A percentile compares a stretch with the other conserved stretches of the same genome.
Evolutionary conservation across 2,888 invertebrate genomes (phyloP).

Genomic region (Agelastica alni): DNA sequence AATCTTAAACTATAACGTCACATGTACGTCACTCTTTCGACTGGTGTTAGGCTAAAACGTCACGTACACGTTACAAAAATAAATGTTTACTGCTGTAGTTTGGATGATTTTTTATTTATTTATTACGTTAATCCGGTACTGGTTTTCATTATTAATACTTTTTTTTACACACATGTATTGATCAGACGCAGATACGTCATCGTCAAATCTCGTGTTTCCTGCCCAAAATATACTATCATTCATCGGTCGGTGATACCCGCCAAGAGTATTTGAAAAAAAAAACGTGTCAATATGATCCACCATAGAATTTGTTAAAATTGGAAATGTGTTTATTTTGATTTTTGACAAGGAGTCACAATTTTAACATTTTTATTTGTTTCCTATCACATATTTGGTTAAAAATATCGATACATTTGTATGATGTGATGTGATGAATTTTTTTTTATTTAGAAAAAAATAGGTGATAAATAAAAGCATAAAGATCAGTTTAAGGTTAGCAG

Average conservation of each 20-base stretch:
- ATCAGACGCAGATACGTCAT: conserved; percentile 8
- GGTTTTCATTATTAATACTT: background rate
- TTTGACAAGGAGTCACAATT: no score
- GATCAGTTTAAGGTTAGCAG: no score
- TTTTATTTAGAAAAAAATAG: no score
- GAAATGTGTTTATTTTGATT: background rate
- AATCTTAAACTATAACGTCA: no score
- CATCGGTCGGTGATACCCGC: conserved; percentile 1
- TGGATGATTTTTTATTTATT: no score
- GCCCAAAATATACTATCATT: conserved; percentile 4
- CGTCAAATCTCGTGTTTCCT: conserved; percentile 4
- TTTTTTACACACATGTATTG: background rate
- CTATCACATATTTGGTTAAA: background rate
- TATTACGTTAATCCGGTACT: conserved; percentile 1
- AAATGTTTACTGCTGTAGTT: no score
- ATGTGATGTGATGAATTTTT: no score
- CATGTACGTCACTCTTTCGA: no score
- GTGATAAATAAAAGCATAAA: no score
- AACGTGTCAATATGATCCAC: background rate
- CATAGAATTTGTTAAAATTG: background rate
- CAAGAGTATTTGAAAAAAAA: background rate
- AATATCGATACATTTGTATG: background rate
- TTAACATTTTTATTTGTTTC: background rate
- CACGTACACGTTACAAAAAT: no score
- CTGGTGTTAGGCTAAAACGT: no score